These are phyloP conservation scores for Strix occidentalis DNA, from an alignment of 2,797 vertebrate species.

Conservation along the genomic window DNA sequence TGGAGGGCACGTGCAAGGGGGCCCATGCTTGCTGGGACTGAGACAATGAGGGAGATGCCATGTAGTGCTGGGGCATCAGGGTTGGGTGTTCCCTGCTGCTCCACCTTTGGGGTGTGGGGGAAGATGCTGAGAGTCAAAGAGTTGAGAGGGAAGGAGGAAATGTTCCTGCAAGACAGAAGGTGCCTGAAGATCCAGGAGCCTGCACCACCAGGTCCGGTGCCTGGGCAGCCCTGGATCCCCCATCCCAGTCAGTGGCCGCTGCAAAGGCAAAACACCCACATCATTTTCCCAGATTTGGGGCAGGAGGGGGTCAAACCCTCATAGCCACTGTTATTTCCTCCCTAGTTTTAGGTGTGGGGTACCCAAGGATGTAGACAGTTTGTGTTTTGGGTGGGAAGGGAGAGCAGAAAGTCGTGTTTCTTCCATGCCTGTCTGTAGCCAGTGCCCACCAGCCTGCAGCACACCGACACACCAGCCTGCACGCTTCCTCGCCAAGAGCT, in stretches of 20 bases:
- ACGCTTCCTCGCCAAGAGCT: background rate
- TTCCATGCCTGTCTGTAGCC: background rate
- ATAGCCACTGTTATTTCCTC: background rate
- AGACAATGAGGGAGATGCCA: background rate
- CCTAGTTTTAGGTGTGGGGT: background rate
- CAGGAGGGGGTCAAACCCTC: background rate
- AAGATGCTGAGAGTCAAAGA: background rate
- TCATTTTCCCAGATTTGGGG: background rate
- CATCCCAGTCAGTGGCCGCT: background rate
- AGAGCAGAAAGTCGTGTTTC: background rate
- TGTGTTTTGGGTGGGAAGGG: background rate
- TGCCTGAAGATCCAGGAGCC: background rate
- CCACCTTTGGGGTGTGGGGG: background rate
- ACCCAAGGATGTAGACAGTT: background rate
- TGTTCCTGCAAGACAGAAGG: background rate
- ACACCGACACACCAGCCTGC: background rate
- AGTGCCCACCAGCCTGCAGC: background rate
- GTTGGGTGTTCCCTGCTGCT: background rate
- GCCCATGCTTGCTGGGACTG: rapidly evolving
- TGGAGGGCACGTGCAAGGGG: background rate
- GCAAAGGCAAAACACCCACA: background rate
- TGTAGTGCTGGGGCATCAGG: rapidly evolving
- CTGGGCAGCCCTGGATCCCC: background rate
- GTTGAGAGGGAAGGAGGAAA: background rate
- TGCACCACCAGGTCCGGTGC: background rate